phyloP scores from a whole-genome alignment of 2,113 vertebrate species.

The Neodon shergylaensis region DNA sequence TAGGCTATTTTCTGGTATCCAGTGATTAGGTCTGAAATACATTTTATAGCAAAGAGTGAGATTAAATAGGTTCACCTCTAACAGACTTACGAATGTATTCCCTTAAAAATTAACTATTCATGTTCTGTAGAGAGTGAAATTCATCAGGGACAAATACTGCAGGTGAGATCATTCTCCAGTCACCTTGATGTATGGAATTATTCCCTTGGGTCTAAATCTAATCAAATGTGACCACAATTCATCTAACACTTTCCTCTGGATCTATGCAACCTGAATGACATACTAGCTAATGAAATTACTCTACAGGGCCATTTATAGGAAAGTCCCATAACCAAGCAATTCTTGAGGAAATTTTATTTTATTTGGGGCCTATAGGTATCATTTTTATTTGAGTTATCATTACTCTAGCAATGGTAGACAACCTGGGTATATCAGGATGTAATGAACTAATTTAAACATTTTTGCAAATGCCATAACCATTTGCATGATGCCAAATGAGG shows the following conservation, averaged over 20 bases:
- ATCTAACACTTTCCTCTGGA: constrained; percentile 60
- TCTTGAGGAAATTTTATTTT: constrained; percentile 60
- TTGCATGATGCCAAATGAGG: constrained; percentile 18
- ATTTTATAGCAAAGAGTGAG: constrained; percentile 55
- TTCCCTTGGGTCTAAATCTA: constrained; percentile 66
- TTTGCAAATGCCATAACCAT: background rate
- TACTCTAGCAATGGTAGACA: background rate
- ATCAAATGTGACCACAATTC: constrained; percentile 71
- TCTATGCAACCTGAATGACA: constrained; percentile 35
- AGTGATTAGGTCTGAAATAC: constrained; percentile 58
- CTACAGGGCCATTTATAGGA: constrained; percentile 15
- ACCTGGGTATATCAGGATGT: background rate
- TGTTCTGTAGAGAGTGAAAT: constrained; percentile 68
- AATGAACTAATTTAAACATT: constrained; percentile 39
- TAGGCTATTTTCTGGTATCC: constrained; percentile 49
- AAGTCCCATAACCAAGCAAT: constrained; percentile 32
- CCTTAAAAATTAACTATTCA: constrained; percentile 75
- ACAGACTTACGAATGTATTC: constrained; percentile 18
- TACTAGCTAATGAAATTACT: constrained; percentile 65
- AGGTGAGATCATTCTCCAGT: constrained; percentile 63
- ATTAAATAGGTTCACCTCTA: constrained; percentile 68
- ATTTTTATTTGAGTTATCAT: constrained; percentile 46
- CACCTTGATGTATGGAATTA: constrained; percentile 68
- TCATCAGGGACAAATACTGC: constrained; percentile 23
- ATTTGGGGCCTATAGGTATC: background rate